Percentiles rank a stretch among this genome's conserved stretches.
phyloP scores from a whole-genome alignment of 23 tunicate species.

The Trididemnum miniatum region DNA sequence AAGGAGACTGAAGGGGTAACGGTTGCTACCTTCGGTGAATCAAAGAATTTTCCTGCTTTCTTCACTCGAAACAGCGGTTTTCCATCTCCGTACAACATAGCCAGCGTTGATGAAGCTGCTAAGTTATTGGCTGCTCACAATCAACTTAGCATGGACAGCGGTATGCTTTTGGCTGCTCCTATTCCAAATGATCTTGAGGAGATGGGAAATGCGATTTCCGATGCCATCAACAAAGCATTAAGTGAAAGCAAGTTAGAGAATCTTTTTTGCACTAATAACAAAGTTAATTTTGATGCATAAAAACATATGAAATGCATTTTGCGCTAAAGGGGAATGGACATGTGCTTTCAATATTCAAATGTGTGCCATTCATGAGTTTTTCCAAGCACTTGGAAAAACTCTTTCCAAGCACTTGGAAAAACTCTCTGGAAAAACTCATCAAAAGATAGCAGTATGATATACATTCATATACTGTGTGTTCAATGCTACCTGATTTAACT shows the following conservation, averaged over 20 bases:
- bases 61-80: conserved; percentile 68
- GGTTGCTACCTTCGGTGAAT: conserved; percentile 73
- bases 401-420: too few species aligned
- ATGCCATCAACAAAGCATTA: conserved; percentile 46
- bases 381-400: too few species aligned
- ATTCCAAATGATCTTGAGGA: conserved; percentile 60
- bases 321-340: too few species aligned
- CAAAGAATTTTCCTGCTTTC: conserved; percentile 79
- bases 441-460: too few species aligned
- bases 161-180: conserved; percentile 81
- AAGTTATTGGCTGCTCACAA: conserved; percentile 39
- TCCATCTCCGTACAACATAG: conserved; percentile 56
- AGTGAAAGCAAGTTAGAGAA: conserved; percentile 32
- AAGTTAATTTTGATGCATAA: too few species aligned
- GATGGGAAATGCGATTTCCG: conserved; percentile 41
- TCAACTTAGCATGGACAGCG: conserved; percentile 50
- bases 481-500: too few species aligned
- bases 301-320: too few species aligned
- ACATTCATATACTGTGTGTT: too few species aligned
- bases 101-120: conserved; percentile 44
- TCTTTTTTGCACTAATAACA: too few species aligned
- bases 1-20: conserved; percentile 96
- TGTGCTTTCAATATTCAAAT: too few species aligned
- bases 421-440: too few species aligned
- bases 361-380: too few species aligned